These are phyloP conservation scores for Lithodes maja DNA, from an alignment of 2,888 invertebrate genomes.

Conservation along the genomic window DNA sequence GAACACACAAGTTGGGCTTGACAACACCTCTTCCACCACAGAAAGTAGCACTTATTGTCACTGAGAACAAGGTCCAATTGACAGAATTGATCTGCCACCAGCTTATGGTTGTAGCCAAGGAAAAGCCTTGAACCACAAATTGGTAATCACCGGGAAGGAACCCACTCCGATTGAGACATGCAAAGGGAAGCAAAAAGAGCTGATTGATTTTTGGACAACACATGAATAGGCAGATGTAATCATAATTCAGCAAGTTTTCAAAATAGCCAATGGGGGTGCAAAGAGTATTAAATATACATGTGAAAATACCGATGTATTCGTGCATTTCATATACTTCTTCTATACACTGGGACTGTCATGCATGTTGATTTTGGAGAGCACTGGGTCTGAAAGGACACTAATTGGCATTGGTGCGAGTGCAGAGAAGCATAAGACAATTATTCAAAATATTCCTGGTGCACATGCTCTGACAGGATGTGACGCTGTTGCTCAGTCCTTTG, in stretches of 20 bases:
- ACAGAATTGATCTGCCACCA: neutral
- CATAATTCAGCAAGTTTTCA: neutral
- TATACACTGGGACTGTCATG: neutral
- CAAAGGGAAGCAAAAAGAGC: neutral
- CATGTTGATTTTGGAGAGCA: constrained; percentile 3
- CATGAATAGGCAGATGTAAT: constrained; percentile 28
- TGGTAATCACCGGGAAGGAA: neutral
- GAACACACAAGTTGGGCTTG: neutral
- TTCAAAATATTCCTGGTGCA: constrained; percentile 12
- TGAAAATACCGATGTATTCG: constrained; percentile 18
- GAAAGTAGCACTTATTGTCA: neutral
- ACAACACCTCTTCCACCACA: neutral
- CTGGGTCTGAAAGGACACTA: constrained; percentile 10
- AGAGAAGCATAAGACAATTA: constrained; percentile 25
- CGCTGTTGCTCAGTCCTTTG: neutral
- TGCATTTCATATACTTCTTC: neutral
- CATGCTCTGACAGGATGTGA: constrained; percentile 16
- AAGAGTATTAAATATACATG: neutral
- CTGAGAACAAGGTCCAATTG: constrained; percentile 4
- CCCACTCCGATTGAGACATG: constrained; percentile 1
- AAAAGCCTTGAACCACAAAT: neutral
- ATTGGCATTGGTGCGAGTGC: constrained; percentile 12
- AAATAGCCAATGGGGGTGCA: neutral
- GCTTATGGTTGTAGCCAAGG: neutral
- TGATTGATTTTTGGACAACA: neutral